Evolutionary conservation across 2,888 invertebrate genomes (phyloP), one percentile per base, ranked within the genome.

Genomic region (Sesamia inferens): DNA sequence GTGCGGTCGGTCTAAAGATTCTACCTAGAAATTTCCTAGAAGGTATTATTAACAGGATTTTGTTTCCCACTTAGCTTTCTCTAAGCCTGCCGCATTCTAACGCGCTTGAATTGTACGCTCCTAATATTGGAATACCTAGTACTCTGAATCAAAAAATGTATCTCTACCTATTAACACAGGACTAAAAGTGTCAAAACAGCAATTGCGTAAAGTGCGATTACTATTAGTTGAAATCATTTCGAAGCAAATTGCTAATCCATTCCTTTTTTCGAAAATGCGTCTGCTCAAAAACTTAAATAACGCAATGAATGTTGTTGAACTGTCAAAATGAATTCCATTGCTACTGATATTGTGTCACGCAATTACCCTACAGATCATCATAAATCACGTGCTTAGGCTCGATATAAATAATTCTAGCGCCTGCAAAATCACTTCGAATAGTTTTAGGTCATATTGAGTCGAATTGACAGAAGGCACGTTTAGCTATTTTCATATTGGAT

Each of bases 381-480:
- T 72, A 55, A 70, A 72, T 71, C 51, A 39, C 22, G 31, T 51
- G 10, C 48, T 74, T 63, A 64, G 42, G 55, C 44, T 6, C 24
- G n/a, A 42, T 68, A 74, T 65, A 72, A 77, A 74, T 78, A 70
- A 75, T 68, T 69, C 58, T 16, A 48, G 47, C 66, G 39, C n/a
- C 73, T 74, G 51, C 65, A 76, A 79, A 70, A 77, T 62, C 22
- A 61, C 67, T 82, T 64, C 51, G 61, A 62, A 31, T 58, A 14
- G 31, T 22, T 54, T 44, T 44, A 54, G 19, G 58, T 44, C 39
- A 55, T 75, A 76, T 68, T 63, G 63, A 64, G 66, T 68, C 48
- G 67, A 66, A 51, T 66, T 70, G 3, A 48, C 24, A 31, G 31
- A 31, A 31, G 31, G 7, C 48, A 16, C 47, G 16, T 54, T 8